A percentile compares a stretch with the other conserved stretches of the same genome.
Evolutionary conservation across 2,888 invertebrate genomes (phyloP).

Genomic region (Campaea margaritaria): DNA sequence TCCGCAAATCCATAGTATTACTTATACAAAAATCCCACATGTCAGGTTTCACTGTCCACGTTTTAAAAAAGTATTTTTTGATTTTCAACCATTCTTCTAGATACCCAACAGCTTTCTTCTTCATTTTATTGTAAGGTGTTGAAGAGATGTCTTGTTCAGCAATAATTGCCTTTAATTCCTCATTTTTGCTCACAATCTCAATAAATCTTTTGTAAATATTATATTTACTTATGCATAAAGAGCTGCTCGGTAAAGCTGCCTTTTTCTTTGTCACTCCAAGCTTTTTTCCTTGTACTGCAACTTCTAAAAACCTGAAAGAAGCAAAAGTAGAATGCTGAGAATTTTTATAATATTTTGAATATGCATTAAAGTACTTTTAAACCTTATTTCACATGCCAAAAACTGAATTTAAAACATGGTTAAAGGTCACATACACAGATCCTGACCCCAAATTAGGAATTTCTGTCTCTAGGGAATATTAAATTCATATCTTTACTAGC

Average conservation of each 20-base stretch:
- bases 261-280: conserved; percentile 91
- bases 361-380: too few species aligned
- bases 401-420: too few species aligned
- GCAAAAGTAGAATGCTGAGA: too few species aligned
- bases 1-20: too few species aligned
- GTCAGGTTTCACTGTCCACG: conserved; percentile 85
- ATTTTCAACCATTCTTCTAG: conserved; percentile 70
- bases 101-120: conserved; percentile 61
- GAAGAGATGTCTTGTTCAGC: conserved; percentile 42
- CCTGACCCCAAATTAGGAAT: too few species aligned
- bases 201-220: conserved; percentile 80
- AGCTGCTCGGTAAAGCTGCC: conserved; percentile 64
- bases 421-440: too few species aligned
- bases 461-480: too few species aligned
- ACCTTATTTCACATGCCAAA: too few species aligned
- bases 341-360: too few species aligned
- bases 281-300: conserved; percentile 91
- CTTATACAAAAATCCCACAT: conserved; percentile 71
- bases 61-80: conserved; percentile 78
- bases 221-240: conserved; percentile 84
- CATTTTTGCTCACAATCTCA: conserved; percentile 61
- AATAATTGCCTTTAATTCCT: conserved; percentile 50
- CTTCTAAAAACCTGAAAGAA: conserved; percentile 87
- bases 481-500: too few species aligned
- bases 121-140: conserved; percentile 72